Base-by-base conservation (phyloP, 2,113 vertebrate genomes). In the Odobenus rosmarus region DNA sequence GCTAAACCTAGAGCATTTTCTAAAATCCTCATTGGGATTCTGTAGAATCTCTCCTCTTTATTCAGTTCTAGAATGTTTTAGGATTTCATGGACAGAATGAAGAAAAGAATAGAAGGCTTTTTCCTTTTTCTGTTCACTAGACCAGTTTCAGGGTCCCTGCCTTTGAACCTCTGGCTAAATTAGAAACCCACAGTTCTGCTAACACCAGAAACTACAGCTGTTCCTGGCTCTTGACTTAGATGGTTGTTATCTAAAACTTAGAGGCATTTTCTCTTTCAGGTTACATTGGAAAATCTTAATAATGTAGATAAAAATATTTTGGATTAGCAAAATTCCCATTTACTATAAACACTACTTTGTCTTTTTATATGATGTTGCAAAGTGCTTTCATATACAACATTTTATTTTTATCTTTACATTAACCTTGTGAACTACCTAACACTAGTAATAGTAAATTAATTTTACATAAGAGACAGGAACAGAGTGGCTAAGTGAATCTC, bases 321-420 rank as follows among this genome's bases (percentile, higher is more conserved):
- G 74, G 26, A 64, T 92, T 80, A 93, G 76, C 49, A 88, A 82
- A 79, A 80, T 85, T 94, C n/a, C 28, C 49, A 71, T 51, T 77
- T 90, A 67, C 24, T 81, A 72, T 77, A 49, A 95, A 39, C 12
- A 92, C 7, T 61, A 69, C 39, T 87, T 90, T 74, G 11, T 61
- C 49, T n/a, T 94, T 98, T 53, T 36, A 57, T 36, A 72, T 42
- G 49, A 93, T 87, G 42, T 57, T 96, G 5, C 42, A 90, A 69
- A 96, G 42, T 46, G 12, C 31, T 91, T 95, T 95, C 26, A 53
- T 28, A 13, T 14, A 74, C 4, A 76, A 72, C n/a, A 59, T 67
- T 80, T 91, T 79, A 91, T 76, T 88, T 79, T 94, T 87, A 84
- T n/a, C 51, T 94, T 90, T 86, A 62, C 2, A 39, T n/a, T 91